phyloP scores from a whole-genome alignment of 2,113 vertebrate genomes.

The Nibea coibor region DNA sequence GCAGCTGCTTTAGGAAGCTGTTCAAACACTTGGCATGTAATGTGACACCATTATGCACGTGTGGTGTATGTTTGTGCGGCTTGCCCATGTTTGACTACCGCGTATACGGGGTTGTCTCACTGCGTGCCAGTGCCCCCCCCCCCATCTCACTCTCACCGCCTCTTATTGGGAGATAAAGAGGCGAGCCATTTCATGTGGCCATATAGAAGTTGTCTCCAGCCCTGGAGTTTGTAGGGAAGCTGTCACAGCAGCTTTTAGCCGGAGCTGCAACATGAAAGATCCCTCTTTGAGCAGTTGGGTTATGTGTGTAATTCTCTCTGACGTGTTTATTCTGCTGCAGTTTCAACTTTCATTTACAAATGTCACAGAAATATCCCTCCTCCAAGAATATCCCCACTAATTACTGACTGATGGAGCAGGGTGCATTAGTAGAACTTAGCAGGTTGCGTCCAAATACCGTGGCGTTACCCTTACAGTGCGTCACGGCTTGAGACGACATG shows the following conservation, averaged over 20 bases:
- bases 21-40: conserved; percentile 69
- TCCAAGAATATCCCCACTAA: conserved; percentile 74
- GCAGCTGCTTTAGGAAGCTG: conserved; percentile 70
- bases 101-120: conserved; percentile 57
- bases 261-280: conserved; percentile 79
- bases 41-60: conserved; percentile 48
- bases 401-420: conserved; percentile 71
- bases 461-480: conserved; percentile 10
- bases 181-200: conserved; percentile 76
- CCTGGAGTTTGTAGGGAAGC: conserved; percentile 71
- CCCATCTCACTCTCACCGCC: conserved; percentile 44
- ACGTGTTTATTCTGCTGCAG: conserved; percentile 74
- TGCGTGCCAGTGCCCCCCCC: conserved; percentile 65
- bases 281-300: conserved; percentile 70
- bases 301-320: conserved; percentile 82
- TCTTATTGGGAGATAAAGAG: conserved; percentile 82
- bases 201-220: conserved; percentile 77
- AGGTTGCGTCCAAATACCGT: conserved; percentile 56
- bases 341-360: conserved; percentile 76
- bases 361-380: conserved; percentile 63
- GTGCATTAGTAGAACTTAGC: conserved; percentile 66
- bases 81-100: conserved; percentile 54
- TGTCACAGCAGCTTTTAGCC: conserved; percentile 79
- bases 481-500: conserved; percentile 48
- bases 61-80: conserved; percentile 54